These are phyloP conservation scores for Julus scandinavius DNA, from an alignment of 2,888 invertebrate species.

Conservation along the genomic window DNA sequence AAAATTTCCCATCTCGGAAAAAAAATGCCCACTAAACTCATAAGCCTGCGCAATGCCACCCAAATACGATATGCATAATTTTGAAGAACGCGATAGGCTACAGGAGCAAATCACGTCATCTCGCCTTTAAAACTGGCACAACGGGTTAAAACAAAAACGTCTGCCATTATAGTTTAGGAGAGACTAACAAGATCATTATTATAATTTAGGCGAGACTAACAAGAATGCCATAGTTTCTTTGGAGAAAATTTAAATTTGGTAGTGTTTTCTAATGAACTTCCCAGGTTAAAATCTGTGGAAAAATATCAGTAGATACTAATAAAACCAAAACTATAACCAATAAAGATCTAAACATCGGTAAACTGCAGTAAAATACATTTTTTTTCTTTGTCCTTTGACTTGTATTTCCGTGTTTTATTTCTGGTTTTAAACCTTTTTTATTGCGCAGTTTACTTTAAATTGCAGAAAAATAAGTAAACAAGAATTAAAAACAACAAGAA, in stretches of 20 bases:
- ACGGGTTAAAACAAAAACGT: not conserved
- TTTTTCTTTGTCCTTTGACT: too few species aligned
- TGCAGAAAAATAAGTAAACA: too few species aligned
- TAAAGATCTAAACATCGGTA: too few species aligned
- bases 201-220: too few species aligned
- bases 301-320: too few species aligned
- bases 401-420: too few species aligned
- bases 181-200: not conserved
- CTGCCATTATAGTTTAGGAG: not conserved
- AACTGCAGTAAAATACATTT: too few species aligned
- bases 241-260: not conserved
- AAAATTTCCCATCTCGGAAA: constrained; percentile 8
- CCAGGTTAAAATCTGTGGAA: too few species aligned
- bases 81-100: not conserved
- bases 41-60: not conserved
- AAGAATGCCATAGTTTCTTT: not conserved
- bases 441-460: too few species aligned
- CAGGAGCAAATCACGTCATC: not conserved
- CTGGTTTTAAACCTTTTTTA: too few species aligned
- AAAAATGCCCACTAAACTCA: not conserved
- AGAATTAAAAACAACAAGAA: too few species aligned
- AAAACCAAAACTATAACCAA: too few species aligned
- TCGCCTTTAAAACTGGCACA: not conserved
- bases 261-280: not conserved
- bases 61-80: not conserved